A percentile compares a stretch with the other conserved stretches of the same genome.
phyloP scores from a whole-genome alignment of 2,888 invertebrate genomes.

The Panorpa germanica region DNA sequence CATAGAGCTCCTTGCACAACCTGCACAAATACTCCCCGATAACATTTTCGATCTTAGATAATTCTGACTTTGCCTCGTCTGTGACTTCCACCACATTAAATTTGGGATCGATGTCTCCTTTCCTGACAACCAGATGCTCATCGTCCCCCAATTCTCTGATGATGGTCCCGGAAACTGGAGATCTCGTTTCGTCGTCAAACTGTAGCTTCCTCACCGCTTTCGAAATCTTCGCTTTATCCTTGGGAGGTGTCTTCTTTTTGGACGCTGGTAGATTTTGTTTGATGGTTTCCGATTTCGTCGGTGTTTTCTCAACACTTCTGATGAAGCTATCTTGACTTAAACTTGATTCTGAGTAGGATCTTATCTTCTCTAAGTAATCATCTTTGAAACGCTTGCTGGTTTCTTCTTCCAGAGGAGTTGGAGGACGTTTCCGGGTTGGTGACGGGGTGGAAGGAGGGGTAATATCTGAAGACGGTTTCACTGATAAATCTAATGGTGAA shows the following conservation, averaged over 20 bases:
- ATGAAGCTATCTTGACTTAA: not conserved
- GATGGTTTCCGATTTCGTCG: not conserved
- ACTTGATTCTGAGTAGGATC: not conserved
- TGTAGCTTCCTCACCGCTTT: constrained; percentile 56
- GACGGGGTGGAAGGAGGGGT: constrained; percentile 63
- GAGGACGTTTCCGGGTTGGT: constrained; percentile 32
- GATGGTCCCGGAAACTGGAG: constrained; percentile 89
- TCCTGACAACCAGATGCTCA: constrained; percentile 53
- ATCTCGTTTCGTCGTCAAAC: constrained; percentile 82
- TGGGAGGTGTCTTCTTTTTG: constrained; percentile 10
- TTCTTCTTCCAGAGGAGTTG: constrained; percentile 9
- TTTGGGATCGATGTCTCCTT: constrained; percentile 86
- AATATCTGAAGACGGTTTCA: constrained; percentile 40
- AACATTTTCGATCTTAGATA: constrained; percentile 89
- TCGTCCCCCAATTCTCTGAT: constrained; percentile 69
- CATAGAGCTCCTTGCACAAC: constrained; percentile 78
- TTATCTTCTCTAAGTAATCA: constrained; percentile 11
- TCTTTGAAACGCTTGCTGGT: constrained; percentile 20
- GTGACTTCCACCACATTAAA: constrained; percentile 93
- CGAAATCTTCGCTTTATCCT: constrained; percentile 23
- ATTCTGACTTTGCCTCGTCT: constrained; percentile 81
- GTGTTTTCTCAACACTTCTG: not conserved
- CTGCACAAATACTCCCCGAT: constrained; percentile 93
- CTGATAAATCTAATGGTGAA: constrained; percentile 58
- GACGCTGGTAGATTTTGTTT: too few species aligned